Conservation (phyloP, 1,140 invertebrate species). For the Neodiprion pinetum region DNA sequence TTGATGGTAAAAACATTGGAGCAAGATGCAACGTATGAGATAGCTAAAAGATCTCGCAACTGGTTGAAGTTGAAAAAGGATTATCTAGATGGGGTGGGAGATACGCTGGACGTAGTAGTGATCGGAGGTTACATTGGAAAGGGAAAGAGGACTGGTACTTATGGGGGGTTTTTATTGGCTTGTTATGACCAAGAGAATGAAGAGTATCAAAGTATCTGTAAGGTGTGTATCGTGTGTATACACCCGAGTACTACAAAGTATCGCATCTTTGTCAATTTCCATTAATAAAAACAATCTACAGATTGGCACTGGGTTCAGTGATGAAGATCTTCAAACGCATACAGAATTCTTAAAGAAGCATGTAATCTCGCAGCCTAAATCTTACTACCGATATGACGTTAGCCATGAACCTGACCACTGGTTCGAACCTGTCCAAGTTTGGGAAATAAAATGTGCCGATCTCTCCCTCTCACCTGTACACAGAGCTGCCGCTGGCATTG, state of each 20-base stretch:
- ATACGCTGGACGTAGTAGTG: conserved; percentile 94
- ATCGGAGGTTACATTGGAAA: conserved; percentile 95
- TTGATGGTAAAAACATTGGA: conserved; percentile 98
- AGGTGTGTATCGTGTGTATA: conserved; percentile 65
- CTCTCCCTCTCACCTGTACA: conserved; percentile 96
- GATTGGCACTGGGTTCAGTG: conserved; percentile 97
- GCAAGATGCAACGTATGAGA: conserved; percentile 95
- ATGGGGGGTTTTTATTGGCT: conserved; percentile 96
- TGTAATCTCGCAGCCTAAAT: conserved; percentile 75
- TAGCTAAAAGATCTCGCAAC: conserved; percentile 95
- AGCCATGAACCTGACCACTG: conserved; percentile 89
- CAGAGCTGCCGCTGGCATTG: conserved; percentile 86
- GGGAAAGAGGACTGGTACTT: conserved; percentile 92
- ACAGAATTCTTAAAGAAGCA: conserved; percentile 81
- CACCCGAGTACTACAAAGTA: background rate
- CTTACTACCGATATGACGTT: conserved; percentile 87
- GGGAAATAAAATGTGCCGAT: conserved; percentile 99
- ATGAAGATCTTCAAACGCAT: conserved; percentile 86
- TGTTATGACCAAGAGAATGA: conserved; percentile 95
- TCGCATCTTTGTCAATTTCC: conserved; percentile 7
- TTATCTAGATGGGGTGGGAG: conserved; percentile 94
- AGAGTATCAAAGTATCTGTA: conserved; percentile 92
- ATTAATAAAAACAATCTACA: conserved; percentile 53
- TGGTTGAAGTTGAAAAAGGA: conserved; percentile 99
- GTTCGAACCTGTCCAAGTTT: conserved; percentile 93